Base-by-base conservation (phyloP, 1,140 invertebrate genomes). In the Drosophila kohkoa region DNA sequence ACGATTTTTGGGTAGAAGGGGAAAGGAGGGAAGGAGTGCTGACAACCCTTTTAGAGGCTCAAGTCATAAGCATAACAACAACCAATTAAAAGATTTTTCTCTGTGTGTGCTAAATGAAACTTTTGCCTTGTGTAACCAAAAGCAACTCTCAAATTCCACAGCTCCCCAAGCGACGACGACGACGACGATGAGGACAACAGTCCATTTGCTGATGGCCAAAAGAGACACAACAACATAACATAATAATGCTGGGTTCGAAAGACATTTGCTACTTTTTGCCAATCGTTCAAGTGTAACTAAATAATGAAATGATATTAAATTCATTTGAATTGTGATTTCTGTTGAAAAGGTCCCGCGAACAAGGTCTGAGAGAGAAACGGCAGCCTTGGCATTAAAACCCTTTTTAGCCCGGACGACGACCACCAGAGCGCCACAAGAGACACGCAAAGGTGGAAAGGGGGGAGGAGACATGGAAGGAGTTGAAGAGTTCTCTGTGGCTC, bases 241-340 rank as follows among this genome's bases (percentile, higher is more conserved):
- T 41, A 69, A 72, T 77, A 35, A 35, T 32, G 46, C 28, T 38
- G 49, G 13, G 41, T 16, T 57, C 28, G 30, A 48, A 10, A 13
- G 51, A 20, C 54, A 57, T 67, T 65, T 54, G 86, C 81, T 88
- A 90, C 86, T 89, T 89, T 89, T 85, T 89, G 85, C 77, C 80
- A 90, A 79, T 83, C 90, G 89, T 77, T 91, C 78, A 71, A 90
- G 82, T 91, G 90, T 91, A 91, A 91, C 82, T 87, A 90, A 90
- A 90, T 91, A 91, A 91, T 90, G 86, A 91, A 91, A 91, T 91
- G 90, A 91, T 91, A 91, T 91, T 91, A 91, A 91, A 91, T 91
- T 90, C 81, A 90, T 91, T 91, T 87, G 89, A 91, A 89, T 90
- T 91, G 86, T 91, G 90, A 91, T 91, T 91, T 91, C 90, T 91